Conservation (phyloP, 2,797 vertebrate genomes). For the Sciurus carolinensis region DNA sequence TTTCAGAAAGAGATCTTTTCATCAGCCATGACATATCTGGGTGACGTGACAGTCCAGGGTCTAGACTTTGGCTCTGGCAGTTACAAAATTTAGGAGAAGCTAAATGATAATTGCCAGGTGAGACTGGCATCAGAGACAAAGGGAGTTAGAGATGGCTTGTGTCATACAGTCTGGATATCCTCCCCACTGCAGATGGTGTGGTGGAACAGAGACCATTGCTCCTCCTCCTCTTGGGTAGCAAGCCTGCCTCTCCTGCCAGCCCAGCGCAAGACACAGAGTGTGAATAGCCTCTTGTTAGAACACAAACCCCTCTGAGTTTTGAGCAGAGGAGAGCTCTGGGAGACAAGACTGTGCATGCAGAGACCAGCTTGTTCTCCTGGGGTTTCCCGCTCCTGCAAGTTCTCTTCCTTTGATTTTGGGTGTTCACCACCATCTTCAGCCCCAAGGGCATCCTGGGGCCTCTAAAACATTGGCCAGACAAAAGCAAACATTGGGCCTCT, state of each 20-base stretch:
- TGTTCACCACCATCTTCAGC: neutral
- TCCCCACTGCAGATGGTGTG: neutral
- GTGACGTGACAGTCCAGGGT: neutral
- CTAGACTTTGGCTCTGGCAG: neutral
- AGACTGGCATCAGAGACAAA: neutral
- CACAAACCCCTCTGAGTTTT: neutral
- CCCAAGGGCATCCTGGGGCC: neutral
- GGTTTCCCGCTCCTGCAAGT: neutral
- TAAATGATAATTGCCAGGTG: neutral
- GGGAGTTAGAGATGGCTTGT: neutral
- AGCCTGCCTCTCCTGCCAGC: constrained; percentile 7
- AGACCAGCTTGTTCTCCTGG: neutral
- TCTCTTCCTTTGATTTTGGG: constrained; percentile 38
- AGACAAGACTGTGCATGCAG: neutral
- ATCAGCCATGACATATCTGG: neutral
- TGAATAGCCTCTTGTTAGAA: constrained; percentile 65
- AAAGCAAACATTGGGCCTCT: neutral
- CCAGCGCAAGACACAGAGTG: neutral
- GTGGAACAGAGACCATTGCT: neutral
- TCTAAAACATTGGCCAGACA: neutral
- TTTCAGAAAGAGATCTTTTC: neutral
- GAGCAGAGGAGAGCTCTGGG: constrained; percentile 18
- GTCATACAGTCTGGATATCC: neutral
- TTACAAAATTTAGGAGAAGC: neutral
- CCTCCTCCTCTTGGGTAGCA: neutral